Conservation (phyloP, 2,888 invertebrate genomes). For the Parthenolecanium corni region DNA sequence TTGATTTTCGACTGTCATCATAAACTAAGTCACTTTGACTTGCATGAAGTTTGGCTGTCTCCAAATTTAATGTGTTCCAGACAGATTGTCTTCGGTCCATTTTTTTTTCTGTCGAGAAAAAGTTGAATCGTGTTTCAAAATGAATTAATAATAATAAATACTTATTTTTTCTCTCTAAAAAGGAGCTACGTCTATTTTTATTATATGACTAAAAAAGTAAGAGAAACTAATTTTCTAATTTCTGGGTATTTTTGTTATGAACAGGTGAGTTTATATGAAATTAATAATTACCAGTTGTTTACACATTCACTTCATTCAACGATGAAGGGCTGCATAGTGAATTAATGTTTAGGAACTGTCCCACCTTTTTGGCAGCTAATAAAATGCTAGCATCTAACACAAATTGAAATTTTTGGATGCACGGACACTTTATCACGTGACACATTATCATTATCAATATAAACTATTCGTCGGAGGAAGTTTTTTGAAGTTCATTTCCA, state of each 20-base stretch:
- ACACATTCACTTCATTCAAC: background rate
- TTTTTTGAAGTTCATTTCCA: conserved; percentile 17
- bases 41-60: conserved; percentile 24
- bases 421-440: conserved; percentile 15
- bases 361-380: conserved; percentile 29
- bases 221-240: no score
- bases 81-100: conserved; percentile 25
- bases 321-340: conserved; percentile 6
- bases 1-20: conserved; percentile 7
- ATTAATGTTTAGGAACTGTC: background rate
- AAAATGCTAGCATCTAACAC: background rate
- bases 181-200: no score
- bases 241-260: no score
- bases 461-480: background rate
- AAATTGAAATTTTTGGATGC: conserved; percentile 1
- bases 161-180: background rate
- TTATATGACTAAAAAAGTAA: no score
- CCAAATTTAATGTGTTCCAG: conserved; percentile 24
- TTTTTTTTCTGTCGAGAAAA: background rate
- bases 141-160: no score
- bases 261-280: background rate
- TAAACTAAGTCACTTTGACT: conserved; percentile 13
- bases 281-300: background rate
- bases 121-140: no score
- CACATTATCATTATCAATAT: conserved; percentile 7